phyloP scores from a whole-genome alignment of 2,888 invertebrate genomes.

The Piscicola geometra region DNA sequence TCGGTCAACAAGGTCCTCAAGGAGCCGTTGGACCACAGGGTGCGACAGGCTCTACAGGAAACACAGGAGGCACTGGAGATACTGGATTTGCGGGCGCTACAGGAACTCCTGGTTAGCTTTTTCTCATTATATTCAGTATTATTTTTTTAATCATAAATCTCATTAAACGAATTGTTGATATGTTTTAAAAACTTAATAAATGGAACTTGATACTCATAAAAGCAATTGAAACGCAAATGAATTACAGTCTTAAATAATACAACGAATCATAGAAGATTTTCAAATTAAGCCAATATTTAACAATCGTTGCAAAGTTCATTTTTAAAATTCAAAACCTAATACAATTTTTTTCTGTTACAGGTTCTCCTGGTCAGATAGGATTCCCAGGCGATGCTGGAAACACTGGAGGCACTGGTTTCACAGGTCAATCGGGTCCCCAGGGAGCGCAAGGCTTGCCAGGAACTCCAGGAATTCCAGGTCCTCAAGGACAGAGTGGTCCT shows the following conservation, averaged over 20 bases:
- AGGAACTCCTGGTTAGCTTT: conserved; percentile 14
- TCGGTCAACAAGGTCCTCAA: background rate
- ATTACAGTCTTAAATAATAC: too few relatives aligned
- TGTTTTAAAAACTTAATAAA: too few relatives aligned
- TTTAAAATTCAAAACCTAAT: too few relatives aligned
- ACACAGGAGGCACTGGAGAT: background rate
- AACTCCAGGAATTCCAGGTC: conserved; percentile 17
- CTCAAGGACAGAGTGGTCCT: conserved; percentile 42
- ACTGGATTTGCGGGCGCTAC: conserved; percentile 24
- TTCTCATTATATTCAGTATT: too few relatives aligned
- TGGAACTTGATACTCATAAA: too few relatives aligned
- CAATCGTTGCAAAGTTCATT: too few relatives aligned
- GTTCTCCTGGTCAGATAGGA: conserved; percentile 13
- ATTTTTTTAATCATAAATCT: too few relatives aligned
- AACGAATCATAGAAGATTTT: too few relatives aligned
- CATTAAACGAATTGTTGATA: too few relatives aligned
- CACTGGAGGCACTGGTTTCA: background rate
- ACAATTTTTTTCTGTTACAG: too few relatives aligned
- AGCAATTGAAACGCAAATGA: too few relatives aligned
- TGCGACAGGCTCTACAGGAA: conserved; percentile 22
- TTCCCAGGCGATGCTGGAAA: background rate
- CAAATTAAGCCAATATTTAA: too few relatives aligned
- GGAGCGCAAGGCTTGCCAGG: conserved; percentile 22
- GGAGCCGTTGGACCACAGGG: conserved; percentile 18
- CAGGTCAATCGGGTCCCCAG: conserved; percentile 23